Conservation (phyloP, 2,797 vertebrate species). For the Anabas testudineus region DNA sequence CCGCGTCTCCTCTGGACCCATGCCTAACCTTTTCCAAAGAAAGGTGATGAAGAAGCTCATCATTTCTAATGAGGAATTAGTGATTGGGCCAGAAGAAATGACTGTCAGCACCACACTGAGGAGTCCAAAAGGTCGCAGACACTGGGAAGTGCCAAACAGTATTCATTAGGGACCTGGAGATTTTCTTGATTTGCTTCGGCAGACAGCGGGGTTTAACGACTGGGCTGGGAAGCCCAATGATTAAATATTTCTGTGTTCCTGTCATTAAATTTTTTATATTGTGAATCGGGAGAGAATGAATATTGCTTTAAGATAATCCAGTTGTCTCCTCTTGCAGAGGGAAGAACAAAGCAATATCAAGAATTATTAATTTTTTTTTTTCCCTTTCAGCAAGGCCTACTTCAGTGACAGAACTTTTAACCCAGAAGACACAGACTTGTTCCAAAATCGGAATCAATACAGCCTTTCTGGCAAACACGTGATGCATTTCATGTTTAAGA, state of each 20-base stretch:
- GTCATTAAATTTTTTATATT: constrained; percentile 53
- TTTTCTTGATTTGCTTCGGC: constrained; percentile 60
- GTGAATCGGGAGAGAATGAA: constrained; percentile 52
- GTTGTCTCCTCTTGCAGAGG: constrained; percentile 34
- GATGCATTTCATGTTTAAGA: constrained; percentile 74
- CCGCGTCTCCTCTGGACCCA: constrained; percentile 73
- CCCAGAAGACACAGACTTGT: constrained; percentile 36
- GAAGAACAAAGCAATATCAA: constrained; percentile 58
- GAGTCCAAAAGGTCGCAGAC: constrained; percentile 70
- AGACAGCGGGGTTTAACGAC: constrained; percentile 47
- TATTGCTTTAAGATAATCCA: constrained; percentile 67
- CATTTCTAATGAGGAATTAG: constrained; percentile 89
- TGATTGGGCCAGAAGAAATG: constrained; percentile 76
- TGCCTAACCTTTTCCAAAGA: constrained; percentile 86
- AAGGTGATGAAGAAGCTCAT: constrained; percentile 88
- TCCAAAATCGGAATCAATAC: constrained; percentile 64
- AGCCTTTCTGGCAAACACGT: constrained; percentile 62
- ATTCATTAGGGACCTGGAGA: constrained; percentile 67
- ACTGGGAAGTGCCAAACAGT: constrained; percentile 67
- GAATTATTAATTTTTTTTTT: constrained; percentile 42
- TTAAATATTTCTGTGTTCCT: constrained; percentile 58
- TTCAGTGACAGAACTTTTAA: constrained; percentile 56
- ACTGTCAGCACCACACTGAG: constrained; percentile 67
- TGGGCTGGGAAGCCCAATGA: constrained; percentile 45
- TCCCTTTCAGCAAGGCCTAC: constrained; percentile 19